Percentiles rank a stretch among this genome's conserved stretches.
These are phyloP conservation scores for Mirza zaza DNA, from an alignment of 2,113 vertebrate genomes.

Conservation along the genomic window DNA sequence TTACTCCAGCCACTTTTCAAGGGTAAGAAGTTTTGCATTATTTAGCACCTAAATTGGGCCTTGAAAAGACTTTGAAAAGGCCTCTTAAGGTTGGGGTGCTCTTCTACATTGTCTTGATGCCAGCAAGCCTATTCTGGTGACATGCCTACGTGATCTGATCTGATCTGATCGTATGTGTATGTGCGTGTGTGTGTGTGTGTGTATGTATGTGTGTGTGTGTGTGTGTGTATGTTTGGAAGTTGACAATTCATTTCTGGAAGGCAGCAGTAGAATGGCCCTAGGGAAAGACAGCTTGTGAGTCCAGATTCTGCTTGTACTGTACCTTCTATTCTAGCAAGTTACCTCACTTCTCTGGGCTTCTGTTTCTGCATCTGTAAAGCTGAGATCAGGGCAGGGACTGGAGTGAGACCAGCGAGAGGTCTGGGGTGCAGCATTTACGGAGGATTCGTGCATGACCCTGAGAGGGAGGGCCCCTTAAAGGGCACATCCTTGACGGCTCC, in stretches of 20 bases:
- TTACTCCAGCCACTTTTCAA: constrained; percentile 24
- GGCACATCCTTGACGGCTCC: fast-evolving
- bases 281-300: background rate
- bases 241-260: background rate
- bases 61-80: background rate
- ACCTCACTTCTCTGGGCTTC: background rate
- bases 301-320: fast-evolving
- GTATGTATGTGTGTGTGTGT: no score
- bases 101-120: background rate
- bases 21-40: constrained; percentile 36
- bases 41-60: background rate
- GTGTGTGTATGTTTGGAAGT: background rate
- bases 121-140: fast-evolving
- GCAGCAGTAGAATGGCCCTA: fast-evolving
- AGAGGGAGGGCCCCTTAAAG: no score
- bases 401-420: background rate
- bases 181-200: no score
- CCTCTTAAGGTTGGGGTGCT: background rate
- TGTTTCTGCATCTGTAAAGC: background rate
- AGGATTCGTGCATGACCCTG: fast-evolving
- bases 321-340: background rate
- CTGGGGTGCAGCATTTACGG: fast-evolving
- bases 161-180: no score
- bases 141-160: background rate
- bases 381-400: background rate